Conservation (phyloP, 2,113 vertebrate species). For the Pseudorhombus dupliciocellatus region DNA sequence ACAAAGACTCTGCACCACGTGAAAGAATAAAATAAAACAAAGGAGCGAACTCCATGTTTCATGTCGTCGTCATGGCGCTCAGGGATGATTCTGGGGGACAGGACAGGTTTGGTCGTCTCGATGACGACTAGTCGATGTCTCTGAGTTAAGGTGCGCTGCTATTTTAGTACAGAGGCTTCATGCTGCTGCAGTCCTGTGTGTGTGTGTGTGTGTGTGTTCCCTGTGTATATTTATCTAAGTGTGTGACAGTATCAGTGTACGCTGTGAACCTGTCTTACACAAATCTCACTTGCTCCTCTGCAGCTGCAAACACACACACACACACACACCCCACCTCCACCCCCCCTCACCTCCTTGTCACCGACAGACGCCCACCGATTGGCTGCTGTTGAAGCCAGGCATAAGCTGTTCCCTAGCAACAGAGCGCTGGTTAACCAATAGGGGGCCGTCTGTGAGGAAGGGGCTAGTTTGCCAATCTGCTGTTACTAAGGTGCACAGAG, state of each 20-base stretch:
- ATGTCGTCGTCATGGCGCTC: neutral
- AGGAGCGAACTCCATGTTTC: no score
- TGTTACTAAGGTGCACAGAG: slow-evolving; percentile 84
- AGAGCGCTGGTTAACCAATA: slow-evolving; percentile 79
- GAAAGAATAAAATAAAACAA: no score
- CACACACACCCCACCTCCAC: slow-evolving; percentile 30
- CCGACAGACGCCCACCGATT: slow-evolving; percentile 71
- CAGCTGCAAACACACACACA: slow-evolving; percentile 64
- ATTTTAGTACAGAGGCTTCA: slow-evolving; percentile 19
- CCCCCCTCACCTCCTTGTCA: slow-evolving; percentile 47
- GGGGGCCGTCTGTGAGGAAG: slow-evolving; percentile 70
- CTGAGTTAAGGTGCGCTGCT: slow-evolving; percentile 10
- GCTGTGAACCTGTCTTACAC: slow-evolving; percentile 73
- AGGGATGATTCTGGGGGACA: slow-evolving; percentile 11
- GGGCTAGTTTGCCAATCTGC: slow-evolving; percentile 76
- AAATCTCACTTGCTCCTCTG: slow-evolving; percentile 73
- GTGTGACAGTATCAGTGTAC: slow-evolving; percentile 61
- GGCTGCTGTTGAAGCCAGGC: slow-evolving; percentile 79
- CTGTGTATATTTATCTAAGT: slow-evolving; percentile 50
- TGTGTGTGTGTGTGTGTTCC: slow-evolving; percentile 17
- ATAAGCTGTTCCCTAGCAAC: slow-evolving; percentile 87
- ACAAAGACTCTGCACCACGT: no score
- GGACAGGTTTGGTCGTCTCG: neutral
- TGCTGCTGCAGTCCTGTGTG: neutral
- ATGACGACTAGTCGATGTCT: slow-evolving; percentile 19